A percentile compares a stretch with the other conserved stretches of the same genome.
Evolutionary conservation across 2,797 vertebrate genomes (phyloP).

Genomic region (Squalus acanthias): DNA sequence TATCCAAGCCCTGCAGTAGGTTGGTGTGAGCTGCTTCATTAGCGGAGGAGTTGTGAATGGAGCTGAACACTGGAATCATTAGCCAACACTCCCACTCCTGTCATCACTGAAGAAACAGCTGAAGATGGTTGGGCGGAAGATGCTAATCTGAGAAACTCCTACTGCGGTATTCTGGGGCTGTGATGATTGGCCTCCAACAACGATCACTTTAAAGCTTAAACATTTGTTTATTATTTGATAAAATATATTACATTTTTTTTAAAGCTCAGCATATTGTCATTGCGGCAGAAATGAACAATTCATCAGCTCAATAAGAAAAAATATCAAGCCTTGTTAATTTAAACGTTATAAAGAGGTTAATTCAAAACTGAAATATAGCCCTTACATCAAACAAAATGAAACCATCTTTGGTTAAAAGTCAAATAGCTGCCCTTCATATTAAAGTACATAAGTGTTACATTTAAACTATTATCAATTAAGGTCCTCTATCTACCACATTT

Average conservation of each 20-base stretch:
- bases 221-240: background rate
- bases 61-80: background rate
- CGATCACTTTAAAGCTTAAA: background rate
- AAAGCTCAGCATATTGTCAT: background rate
- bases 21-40: background rate
- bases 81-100: background rate
- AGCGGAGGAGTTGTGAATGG: background rate
- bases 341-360: background rate
- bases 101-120: background rate
- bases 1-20: background rate
- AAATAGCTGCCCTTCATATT: background rate
- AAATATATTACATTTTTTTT: background rate
- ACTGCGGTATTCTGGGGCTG: background rate
- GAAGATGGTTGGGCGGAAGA: background rate
- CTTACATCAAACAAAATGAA: conserved; percentile 16
- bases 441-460: background rate
- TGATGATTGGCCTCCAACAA: background rate
- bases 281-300: background rate
- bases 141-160: background rate
- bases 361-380: background rate
- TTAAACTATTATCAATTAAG: background rate
- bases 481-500: background rate
- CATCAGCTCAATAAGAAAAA: background rate
- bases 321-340: background rate
- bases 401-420: background rate